Base-by-base conservation (phyloP, 2,888 invertebrate genomes). In the Cryptophagus acutangulus region DNA sequence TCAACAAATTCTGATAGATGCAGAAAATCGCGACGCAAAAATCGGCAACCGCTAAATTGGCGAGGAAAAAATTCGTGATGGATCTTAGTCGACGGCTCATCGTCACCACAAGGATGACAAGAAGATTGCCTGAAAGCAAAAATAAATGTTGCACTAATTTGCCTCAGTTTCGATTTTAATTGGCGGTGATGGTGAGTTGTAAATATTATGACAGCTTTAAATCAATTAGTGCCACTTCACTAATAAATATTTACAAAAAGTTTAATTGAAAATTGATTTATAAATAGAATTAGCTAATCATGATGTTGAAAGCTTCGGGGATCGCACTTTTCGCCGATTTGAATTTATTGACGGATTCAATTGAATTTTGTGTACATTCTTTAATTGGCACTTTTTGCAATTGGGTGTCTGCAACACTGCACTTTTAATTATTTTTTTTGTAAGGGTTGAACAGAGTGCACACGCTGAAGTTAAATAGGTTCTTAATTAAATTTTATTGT, bases 21-120 rank as follows among this genome's bases (percentile, higher is more conserved):
- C 92, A 93, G 70, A 93, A 92, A 38, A 91, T 77, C 5, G 89
- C 90, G n/a, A 92, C 92, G 61, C 90, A 88, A 53, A 93, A 79
- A 70, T 93, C 92, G 2, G 93, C 92, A 38, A 88, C 81, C 0
- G 92, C 92, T 52, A 93, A 72, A 69, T 93, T 92, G 13, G 89
- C 91, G 62, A 93, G 71, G 69, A 92, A 92, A 69, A 92, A 91
- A 70, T 93, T 93, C 29, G 92, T 93, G 51, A 89, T 86, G 20
- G 90, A 89, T 40, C 90, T 78, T 59, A 92, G 76, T 33, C 87
- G 77, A 41, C 88, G 77, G 43, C 90, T 91, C 46, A 87, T 67
- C 3, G 84, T 82, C 41, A 93, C 88, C 44, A 92, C 91, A 41
- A 89, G 74, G 49, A 93, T 86, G 38, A 93, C 91, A 54, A 92